A percentile compares a stretch with the other conserved stretches of the same genome.
Evolutionary conservation across 1,140 invertebrate species (phyloP).

Genomic region (Drosophila bifasciata): DNA sequence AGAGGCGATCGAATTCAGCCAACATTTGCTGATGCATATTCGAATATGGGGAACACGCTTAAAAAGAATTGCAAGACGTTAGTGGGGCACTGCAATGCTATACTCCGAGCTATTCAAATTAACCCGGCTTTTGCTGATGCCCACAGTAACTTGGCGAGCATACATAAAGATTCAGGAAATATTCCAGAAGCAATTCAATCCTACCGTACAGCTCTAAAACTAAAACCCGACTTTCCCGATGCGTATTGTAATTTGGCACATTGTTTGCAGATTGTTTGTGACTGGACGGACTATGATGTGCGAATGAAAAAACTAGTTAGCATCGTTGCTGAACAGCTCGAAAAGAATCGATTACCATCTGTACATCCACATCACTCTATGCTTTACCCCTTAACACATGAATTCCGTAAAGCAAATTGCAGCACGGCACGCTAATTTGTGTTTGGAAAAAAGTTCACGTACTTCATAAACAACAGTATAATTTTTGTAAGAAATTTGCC

Average conservation of each 20-base stretch:
- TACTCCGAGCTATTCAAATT: slow-evolving; percentile 98
- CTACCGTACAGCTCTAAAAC: slow-evolving; percentile 96
- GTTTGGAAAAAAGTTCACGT: slow-evolving; percentile 98
- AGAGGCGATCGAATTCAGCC: slow-evolving; percentile 98
- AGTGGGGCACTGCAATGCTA: slow-evolving; percentile 98
- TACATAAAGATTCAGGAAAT: slow-evolving; percentile 99
- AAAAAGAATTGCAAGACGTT: slow-evolving; percentile 99
- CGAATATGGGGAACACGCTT: slow-evolving; percentile 99
- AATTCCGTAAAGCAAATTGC: slow-evolving; percentile 98
- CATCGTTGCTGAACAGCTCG: slow-evolving; percentile 98
- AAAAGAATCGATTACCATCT: slow-evolving; percentile 97
- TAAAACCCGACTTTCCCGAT: slow-evolving; percentile 99
- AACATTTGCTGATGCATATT: slow-evolving; percentile 98
- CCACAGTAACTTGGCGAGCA: slow-evolving; percentile 99
- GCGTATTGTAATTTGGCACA: slow-evolving; percentile 99
- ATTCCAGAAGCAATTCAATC: slow-evolving; percentile 98
- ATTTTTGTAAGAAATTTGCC: slow-evolving; percentile 88
- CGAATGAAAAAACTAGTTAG: slow-evolving; percentile 98
- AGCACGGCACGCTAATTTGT: slow-evolving; percentile 97
- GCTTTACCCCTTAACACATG: slow-evolving; percentile 98
- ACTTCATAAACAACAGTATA: slow-evolving; percentile 93
- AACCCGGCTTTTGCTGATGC: slow-evolving; percentile 99
- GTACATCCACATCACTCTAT: slow-evolving; percentile 99
- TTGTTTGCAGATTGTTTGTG: slow-evolving; percentile 99
- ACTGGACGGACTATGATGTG: slow-evolving; percentile 98